Evolutionary conservation across 2,113 vertebrate genomes (phyloP).

Genomic region (Stigmatopora argus): DNA sequence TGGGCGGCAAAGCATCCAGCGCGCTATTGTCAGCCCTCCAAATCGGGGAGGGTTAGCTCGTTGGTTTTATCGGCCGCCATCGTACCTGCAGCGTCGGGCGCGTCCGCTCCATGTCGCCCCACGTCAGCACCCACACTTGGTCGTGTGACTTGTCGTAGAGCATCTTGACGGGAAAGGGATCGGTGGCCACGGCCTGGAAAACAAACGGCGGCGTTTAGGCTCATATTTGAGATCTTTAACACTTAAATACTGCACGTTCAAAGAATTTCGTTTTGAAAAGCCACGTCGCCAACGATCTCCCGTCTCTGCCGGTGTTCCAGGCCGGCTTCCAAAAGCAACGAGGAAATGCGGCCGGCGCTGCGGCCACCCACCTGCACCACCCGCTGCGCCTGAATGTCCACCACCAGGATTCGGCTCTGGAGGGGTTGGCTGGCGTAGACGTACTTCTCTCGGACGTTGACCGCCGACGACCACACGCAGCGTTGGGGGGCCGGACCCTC

Average conservation of each 20-base stretch:
- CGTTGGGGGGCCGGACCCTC: slow-evolving; percentile 68
- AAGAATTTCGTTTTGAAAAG: too few species aligned
- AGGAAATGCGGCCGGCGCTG: too few species aligned
- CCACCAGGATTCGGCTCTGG: slow-evolving; percentile 79
- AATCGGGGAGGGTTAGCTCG: too few species aligned
- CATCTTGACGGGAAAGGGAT: slow-evolving; percentile 84
- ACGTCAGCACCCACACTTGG: slow-evolving; percentile 92
- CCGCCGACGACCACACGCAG: slow-evolving; percentile 88
- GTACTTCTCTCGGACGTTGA: slow-evolving; percentile 87
- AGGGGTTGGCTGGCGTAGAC: slow-evolving; percentile 86
- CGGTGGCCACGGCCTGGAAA: slow-evolving; percentile 80
- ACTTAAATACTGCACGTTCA: too few species aligned
- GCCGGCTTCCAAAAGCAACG: too few species aligned
- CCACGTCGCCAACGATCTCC: too few species aligned
- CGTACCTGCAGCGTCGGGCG: slow-evolving; percentile 83
- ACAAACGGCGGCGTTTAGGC: not conserved
- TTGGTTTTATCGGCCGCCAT: too few species aligned
- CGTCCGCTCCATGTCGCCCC: slow-evolving; percentile 78
- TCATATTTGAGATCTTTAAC: too few species aligned
- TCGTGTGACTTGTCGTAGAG: slow-evolving; percentile 96
- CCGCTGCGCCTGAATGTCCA: slow-evolving; percentile 88
- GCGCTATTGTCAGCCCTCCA: too few species aligned
- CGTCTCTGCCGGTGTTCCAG: too few species aligned
- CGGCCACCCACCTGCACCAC: slow-evolving; percentile 87
- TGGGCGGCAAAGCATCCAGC: too few species aligned